A percentile compares a stretch with the other conserved stretches of the same genome.
These are phyloP conservation scores for Callospermophilus lateralis DNA, from an alignment of 2,113 vertebrate species.

Conservation along the genomic window DNA sequence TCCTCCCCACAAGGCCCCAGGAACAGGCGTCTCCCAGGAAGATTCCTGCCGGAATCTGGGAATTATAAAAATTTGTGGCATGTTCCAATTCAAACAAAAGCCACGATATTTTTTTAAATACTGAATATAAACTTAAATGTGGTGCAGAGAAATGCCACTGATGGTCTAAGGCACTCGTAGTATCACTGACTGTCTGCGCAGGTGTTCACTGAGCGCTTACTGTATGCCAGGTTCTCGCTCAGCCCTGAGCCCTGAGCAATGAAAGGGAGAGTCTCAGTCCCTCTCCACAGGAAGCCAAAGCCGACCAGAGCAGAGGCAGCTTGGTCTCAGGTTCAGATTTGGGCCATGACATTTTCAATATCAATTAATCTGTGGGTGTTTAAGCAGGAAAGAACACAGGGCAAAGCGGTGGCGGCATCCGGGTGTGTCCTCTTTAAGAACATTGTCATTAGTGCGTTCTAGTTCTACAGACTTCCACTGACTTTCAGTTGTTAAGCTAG, in stretches of 20 bases:
- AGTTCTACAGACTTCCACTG: accelerated
- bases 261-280: neutral
- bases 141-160: neutral
- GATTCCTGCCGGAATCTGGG: neutral
- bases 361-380: neutral
- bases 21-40: neutral
- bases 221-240: accelerated
- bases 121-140: neutral
- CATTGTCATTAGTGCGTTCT: too few species aligned
- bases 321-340: too few species aligned
- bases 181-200: accelerated
- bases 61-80: neutral
- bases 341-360: neutral
- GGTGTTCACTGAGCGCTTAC: neutral
- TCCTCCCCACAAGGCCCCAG: neutral
- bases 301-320: too few species aligned
- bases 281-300: neutral
- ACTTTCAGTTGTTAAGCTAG: accelerated
- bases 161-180: accelerated
- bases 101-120: neutral
- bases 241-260: neutral
- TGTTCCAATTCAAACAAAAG: constrained; percentile 9
- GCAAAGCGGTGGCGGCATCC: accelerated
- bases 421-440: accelerated
- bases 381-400: neutral